A percentile compares a stretch with the other conserved stretches of the same genome.
Evolutionary conservation across 2,888 invertebrate genomes (phyloP).

Genomic region (Xestia rhomboidea): DNA sequence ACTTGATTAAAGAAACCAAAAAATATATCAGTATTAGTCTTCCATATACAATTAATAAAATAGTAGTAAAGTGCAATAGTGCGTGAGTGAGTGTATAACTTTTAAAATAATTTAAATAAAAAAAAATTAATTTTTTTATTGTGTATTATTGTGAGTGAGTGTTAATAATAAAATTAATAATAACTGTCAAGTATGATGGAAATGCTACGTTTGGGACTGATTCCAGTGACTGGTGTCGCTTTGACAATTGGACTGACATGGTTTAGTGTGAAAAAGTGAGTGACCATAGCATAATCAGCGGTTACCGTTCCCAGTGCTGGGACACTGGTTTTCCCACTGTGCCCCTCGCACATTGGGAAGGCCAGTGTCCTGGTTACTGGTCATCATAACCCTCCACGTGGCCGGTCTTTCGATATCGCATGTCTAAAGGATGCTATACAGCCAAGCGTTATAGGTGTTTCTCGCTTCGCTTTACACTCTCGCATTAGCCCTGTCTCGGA

Average conservation of each 20-base stretch:
- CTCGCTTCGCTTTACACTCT: neutral
- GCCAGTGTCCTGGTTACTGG: too few species aligned
- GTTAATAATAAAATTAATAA: conserved; percentile 21
- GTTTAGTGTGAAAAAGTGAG: conserved; percentile 84
- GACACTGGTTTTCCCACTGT: too few species aligned
- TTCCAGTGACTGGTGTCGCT: conserved; percentile 74
- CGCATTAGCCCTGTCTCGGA: neutral
- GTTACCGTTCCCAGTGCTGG: neutral
- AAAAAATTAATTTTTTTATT: too few species aligned
- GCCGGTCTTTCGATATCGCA: neutral
- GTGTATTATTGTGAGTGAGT: conserved; percentile 39
- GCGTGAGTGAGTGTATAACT: conserved; percentile 36
- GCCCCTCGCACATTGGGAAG: too few species aligned
- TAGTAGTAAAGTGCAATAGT: conserved; percentile 31
- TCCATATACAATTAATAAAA: conserved; percentile 49
- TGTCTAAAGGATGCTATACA: neutral
- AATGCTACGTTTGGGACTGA: conserved; percentile 78
- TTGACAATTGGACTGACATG: conserved; percentile 83
- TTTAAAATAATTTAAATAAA: conserved; percentile 1
- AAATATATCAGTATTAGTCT: conserved; percentile 61
- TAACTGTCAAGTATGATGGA: conserved; percentile 81
- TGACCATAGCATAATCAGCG: neutral
- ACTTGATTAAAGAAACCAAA: conserved; percentile 25
- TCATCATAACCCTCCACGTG: neutral
- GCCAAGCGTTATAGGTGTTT: neutral